phyloP scores from a whole-genome alignment of 2,888 invertebrate genomes.

The Rhabditophanes sp. region DNA sequence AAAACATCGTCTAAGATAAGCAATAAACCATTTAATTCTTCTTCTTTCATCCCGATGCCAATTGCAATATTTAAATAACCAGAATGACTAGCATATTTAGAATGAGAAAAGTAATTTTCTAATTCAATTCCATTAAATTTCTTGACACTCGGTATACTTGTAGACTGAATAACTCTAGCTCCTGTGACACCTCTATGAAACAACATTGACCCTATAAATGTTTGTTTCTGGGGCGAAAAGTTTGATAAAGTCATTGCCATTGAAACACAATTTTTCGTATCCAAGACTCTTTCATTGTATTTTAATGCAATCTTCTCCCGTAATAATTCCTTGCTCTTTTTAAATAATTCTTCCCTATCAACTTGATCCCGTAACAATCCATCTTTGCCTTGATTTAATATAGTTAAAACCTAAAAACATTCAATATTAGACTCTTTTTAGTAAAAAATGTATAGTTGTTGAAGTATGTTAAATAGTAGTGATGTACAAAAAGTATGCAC shows the following conservation, averaged over 20 bases:
- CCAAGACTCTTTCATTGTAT: constrained; percentile 25
- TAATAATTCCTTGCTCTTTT: constrained; percentile 11
- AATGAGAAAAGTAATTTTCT: constrained; percentile 26
- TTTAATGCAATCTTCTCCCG: constrained; percentile 27
- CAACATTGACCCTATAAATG: constrained; percentile 26
- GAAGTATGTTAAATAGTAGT: too few species aligned
- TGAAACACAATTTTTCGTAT: constrained; percentile 12
- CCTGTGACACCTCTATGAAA: constrained; percentile 29
- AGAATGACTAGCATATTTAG: constrained; percentile 18
- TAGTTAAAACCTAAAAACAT: too few species aligned
- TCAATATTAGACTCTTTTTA: too few species aligned
- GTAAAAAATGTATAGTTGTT: too few species aligned
- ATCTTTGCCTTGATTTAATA: constrained; percentile 19
- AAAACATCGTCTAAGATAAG: too few species aligned
- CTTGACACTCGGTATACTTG: constrained; percentile 13
- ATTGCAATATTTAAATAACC: constrained; percentile 32
- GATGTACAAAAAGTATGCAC: too few species aligned
- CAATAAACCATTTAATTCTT: too few species aligned
- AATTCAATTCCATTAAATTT: constrained; percentile 24
- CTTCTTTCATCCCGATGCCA: constrained; percentile 20
- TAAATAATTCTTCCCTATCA: constrained; percentile 13
- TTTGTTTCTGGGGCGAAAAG: constrained; percentile 22
- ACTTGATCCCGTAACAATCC: constrained; percentile 13
- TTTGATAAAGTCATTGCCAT: constrained; percentile 27
- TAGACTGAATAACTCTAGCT: constrained; percentile 22